Conservation (phyloP, 2,888 invertebrate species). For the Bellardia bayeri region DNA sequence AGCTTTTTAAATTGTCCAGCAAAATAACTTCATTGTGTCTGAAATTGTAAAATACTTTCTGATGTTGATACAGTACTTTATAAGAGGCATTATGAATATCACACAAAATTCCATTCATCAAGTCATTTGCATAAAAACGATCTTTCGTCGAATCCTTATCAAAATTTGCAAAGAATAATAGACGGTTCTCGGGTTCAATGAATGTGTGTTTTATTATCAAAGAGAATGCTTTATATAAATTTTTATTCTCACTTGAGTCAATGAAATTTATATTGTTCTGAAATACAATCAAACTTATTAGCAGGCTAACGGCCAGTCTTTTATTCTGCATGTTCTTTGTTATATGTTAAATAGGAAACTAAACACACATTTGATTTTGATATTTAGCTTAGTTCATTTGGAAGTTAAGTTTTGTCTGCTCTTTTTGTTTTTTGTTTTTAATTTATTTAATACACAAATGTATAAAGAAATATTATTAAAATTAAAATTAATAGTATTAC, state of each 20-base stretch:
- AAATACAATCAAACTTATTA: not conserved
- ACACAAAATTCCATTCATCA: conserved; percentile 11
- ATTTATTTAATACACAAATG: not conserved
- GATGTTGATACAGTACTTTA: conserved; percentile 17
- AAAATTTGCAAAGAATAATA: conserved; percentile 35
- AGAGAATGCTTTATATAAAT: conserved; percentile 13
- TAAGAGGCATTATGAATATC: not conserved
- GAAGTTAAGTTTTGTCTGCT: not conserved
- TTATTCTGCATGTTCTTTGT: conserved; percentile 18
- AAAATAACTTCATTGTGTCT: conserved; percentile 43
- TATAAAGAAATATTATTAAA: not conserved
- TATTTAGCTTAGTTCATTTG: not conserved
- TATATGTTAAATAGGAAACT: conserved; percentile 24
- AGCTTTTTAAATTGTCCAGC: conserved; percentile 31
- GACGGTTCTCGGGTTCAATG: not conserved
- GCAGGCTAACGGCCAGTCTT: not conserved
- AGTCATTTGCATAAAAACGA: conserved; percentile 33
- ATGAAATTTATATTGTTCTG: not conserved
- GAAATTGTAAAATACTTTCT: conserved; percentile 11
- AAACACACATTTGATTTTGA: not conserved
- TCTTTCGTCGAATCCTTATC: not conserved
- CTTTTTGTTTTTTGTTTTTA: not conserved
- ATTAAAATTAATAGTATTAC: not conserved
- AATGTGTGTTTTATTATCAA: conserved; percentile 35
- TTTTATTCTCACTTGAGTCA: not conserved